These are phyloP conservation scores for Tiphia femorata DNA, from an alignment of 2,888 invertebrate species.

Conservation along the genomic window DNA sequence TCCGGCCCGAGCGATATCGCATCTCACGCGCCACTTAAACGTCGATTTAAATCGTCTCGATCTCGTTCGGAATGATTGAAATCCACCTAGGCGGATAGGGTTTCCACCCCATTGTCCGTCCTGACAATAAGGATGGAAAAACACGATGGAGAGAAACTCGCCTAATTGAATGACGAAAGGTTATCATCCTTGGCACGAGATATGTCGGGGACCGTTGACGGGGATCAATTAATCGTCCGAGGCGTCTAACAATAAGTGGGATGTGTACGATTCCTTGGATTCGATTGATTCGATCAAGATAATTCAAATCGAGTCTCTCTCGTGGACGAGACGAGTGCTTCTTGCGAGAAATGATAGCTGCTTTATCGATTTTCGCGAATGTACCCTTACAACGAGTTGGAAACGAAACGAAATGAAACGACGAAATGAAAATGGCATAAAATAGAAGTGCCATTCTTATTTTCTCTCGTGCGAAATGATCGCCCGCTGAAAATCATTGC, in stretches of 20 bases:
- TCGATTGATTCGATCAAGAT: not conserved
- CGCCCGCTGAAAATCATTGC: too few relatives aligned
- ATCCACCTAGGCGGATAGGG: constrained; percentile 28
- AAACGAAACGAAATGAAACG: not conserved
- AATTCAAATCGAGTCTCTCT: not conserved
- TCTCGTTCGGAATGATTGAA: constrained; percentile 33
- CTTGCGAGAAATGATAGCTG: not conserved
- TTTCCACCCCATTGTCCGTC: constrained; percentile 25
- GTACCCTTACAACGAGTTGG: too few relatives aligned
- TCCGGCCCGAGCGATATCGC: not conserved
- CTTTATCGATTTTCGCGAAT: too few relatives aligned
- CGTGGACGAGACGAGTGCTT: not conserved
- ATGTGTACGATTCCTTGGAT: not conserved
- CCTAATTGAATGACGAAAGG: constrained; percentile 31
- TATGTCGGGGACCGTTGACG: constrained; percentile 10
- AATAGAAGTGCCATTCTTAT: constrained; percentile 39
- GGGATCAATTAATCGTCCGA: not conserved
- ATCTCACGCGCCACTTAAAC: constrained; percentile 32
- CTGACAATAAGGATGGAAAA: constrained; percentile 35
- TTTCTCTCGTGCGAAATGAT: too few relatives aligned
- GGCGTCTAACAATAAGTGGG: not conserved
- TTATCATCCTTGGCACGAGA: constrained; percentile 20
- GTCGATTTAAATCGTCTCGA: constrained; percentile 35
- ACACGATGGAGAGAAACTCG: constrained; percentile 18
- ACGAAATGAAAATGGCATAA: constrained; percentile 12